These are phyloP conservation scores for Synergus itoensis DNA, from an alignment of 2,888 invertebrate genomes.

Conservation along the genomic window DNA sequence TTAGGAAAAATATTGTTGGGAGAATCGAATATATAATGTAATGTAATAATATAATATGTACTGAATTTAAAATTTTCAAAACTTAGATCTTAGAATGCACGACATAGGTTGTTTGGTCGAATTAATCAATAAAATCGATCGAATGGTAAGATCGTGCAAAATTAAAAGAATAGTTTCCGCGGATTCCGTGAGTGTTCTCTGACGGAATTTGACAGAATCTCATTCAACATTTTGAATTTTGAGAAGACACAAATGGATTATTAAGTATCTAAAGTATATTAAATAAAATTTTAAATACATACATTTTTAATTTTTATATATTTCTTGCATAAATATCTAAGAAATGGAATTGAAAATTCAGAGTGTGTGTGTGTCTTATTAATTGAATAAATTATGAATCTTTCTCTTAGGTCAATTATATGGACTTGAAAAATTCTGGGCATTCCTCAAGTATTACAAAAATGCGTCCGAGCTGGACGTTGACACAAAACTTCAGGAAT, in stretches of 20 bases:
- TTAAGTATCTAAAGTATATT: background rate
- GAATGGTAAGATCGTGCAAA: background rate
- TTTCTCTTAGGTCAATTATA: conserved; percentile 90
- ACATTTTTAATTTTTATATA: too few relatives aligned
- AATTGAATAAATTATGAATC: background rate
- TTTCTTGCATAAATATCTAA: background rate
- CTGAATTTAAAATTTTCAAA: background rate
- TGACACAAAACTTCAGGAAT: conserved; percentile 85
- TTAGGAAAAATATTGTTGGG: too few relatives aligned
- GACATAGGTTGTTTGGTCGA: background rate
- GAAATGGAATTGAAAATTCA: background rate
- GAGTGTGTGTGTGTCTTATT: background rate
- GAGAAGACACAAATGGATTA: background rate
- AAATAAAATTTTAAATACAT: too few relatives aligned
- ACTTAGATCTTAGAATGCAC: background rate
- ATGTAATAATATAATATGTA: background rate
- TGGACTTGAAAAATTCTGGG: conserved; percentile 99
- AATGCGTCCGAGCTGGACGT: conserved; percentile 87
- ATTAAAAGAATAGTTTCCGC: background rate
- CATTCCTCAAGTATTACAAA: conserved; percentile 97
- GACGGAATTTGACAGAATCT: background rate
- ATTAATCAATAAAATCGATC: background rate
- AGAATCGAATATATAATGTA: too few relatives aligned
- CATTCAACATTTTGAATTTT: background rate
- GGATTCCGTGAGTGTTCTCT: background rate